phyloP scores from a whole-genome alignment of 2,888 invertebrate species.

The Dryomyza anilis region DNA sequence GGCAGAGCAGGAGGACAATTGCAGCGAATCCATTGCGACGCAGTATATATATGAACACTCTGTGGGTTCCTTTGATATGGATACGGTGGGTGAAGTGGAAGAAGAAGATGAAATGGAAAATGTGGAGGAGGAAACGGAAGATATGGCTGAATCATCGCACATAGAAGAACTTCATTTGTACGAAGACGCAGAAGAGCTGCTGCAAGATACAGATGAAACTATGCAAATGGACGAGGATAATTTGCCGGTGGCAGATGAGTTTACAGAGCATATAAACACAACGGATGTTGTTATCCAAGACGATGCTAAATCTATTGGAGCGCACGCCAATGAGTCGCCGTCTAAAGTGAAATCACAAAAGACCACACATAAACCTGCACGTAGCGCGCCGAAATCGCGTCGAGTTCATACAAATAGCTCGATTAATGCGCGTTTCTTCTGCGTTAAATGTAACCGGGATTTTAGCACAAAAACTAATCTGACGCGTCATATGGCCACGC shows the following conservation, averaged over 20 bases:
- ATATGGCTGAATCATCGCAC: no score
- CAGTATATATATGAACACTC: conserved; percentile 36
- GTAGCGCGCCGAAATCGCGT: not conserved
- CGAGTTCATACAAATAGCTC: not conserved
- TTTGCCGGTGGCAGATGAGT: no score
- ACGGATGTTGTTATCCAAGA: not conserved
- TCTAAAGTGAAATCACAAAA: not conserved
- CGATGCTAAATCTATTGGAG: not conserved
- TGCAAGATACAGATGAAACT: not conserved
- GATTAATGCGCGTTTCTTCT: conserved; percentile 36
- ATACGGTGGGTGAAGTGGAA: not conserved
- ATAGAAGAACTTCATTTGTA: no score
- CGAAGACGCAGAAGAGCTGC: conserved; percentile 2
- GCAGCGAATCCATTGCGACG: conserved; percentile 15
- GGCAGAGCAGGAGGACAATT: conserved; percentile 32
- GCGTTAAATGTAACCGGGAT: conserved; percentile 51
- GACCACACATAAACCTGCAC: not conserved
- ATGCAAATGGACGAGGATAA: not conserved
- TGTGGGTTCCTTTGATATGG: conserved; percentile 20
- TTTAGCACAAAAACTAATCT: conserved; percentile 55
- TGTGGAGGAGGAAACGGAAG: not conserved
- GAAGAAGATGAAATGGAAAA: conserved; percentile 25
- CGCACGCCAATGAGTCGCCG: no score
- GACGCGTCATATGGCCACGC: conserved; percentile 51
- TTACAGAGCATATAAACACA: not conserved